Evolutionary conservation across 2,888 invertebrate species (phyloP).

Genomic region (Drosophila picticornis): DNA sequence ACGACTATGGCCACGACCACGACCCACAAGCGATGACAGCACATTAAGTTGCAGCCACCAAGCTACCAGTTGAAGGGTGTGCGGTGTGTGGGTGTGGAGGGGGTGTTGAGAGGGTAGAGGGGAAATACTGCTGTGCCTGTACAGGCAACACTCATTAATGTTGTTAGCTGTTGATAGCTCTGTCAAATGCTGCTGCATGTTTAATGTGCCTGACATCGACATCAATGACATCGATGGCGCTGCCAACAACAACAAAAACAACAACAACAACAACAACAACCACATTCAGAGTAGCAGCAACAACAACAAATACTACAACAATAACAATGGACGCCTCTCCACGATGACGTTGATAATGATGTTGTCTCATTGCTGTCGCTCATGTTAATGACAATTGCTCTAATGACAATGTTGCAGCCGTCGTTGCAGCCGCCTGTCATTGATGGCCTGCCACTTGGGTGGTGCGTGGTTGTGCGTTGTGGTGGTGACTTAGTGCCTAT

Average conservation of each 20-base stretch:
- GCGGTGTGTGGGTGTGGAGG: rapidly evolving
- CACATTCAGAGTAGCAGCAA: constrained; percentile 17
- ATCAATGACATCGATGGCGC: constrained; percentile 64
- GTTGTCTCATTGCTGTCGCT: constrained; percentile 76
- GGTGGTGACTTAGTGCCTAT: constrained; percentile 58
- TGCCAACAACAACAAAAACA: constrained; percentile 34
- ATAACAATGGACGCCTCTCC: constrained; percentile 17
- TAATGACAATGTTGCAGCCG: constrained; percentile 73
- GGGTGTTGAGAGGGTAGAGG: no score
- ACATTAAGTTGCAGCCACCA: constrained; percentile 36
- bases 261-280: constrained; percentile 10
- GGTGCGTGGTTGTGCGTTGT: not conserved
- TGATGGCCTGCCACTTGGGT: constrained; percentile 20
- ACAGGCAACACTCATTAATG: constrained; percentile 67
- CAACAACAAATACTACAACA: constrained; percentile 7
- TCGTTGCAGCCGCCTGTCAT: constrained; percentile 22
- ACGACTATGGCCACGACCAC: constrained; percentile 25
- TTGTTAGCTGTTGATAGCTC: constrained; percentile 78
- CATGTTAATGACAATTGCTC: constrained; percentile 78
- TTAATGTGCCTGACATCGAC: constrained; percentile 75
- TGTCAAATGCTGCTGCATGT: constrained; percentile 78
- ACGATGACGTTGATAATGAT: constrained; percentile 71
- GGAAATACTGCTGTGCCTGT: constrained; percentile 22
- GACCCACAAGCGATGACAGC: constrained; percentile 50
- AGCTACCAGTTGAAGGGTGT: not conserved